Base-by-base conservation (phyloP, 1,140 invertebrate species). In the Drosophila watanabei region DNA sequence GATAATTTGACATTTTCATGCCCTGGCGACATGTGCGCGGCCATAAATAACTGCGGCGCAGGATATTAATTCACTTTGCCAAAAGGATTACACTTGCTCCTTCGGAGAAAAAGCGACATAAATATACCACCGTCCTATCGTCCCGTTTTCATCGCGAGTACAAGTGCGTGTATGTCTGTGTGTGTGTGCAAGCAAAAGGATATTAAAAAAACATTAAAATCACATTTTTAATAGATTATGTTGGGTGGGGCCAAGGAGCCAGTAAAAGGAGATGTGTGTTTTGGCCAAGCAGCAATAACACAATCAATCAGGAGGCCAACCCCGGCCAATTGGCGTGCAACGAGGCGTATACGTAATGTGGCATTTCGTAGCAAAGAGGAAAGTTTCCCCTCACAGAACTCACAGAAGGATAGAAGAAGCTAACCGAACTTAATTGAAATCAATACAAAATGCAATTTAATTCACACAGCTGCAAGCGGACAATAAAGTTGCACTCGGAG, bases 121-220 rank as follows among this genome's bases (percentile, higher is more conserved):
- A 82, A 79, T 83, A 82, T 83, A 72, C 33, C 43, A 58, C 39
- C 54, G 52, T 35, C 66, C 45, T 73, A 82, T 72, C 60, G 49
- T 33, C 41, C 20, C 45, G 24, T 18, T 43, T 52, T 32, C 41
- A 54, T 61, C 71, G 35, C 14, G n/a, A n/a, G n/a, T 24, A 45
- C 54, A 6, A 24, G 49, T 18, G 49, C 5, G 49, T 41, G 28
- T n/a, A 14, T 57, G 20, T 30, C 1, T 3, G 24, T 24, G 24
- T 16, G 20, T 59, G 28, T 41, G 13, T n/a, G 39, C 5, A 24
- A 18, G n/a, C 30, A 32, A n/a, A 30, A 30, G 49, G 75, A 82
- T 84, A 84, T 84, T 80, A 84, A 71, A 72, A 84, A 84, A 60
- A 43, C 81, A 84, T 84, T 84, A 84, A 84, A 84, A 75, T 84